A percentile compares a stretch with the other conserved stretches of the same genome.
These are phyloP conservation scores for Lycia hirtaria DNA, from an alignment of 2,888 invertebrate species.

Conservation along the genomic window DNA sequence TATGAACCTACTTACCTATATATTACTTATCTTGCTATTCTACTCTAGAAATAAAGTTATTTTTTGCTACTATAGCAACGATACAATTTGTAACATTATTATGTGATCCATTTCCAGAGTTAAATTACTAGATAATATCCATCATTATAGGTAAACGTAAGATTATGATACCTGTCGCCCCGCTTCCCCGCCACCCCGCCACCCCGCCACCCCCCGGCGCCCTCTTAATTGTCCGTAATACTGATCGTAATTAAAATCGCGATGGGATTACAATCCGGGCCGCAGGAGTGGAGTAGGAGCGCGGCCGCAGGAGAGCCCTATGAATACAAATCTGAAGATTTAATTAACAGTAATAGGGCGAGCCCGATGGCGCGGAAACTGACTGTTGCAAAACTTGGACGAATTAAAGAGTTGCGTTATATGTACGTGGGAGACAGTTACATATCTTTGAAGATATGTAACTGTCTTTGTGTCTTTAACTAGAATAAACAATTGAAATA, in stretches of 20 bases:
- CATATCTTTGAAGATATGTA: no score
- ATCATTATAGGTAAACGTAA: not conserved
- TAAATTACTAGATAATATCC: no score
- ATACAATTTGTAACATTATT: no score
- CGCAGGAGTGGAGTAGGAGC: no score
- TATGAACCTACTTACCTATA: no score
- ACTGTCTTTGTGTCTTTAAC: no score
- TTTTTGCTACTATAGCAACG: no score
- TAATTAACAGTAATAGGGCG: conserved; percentile 77
- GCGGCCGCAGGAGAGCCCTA: conserved; percentile 38
- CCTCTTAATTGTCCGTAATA: conserved; percentile 27
- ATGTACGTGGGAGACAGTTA: conserved; percentile 14
- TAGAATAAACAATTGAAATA: no score
- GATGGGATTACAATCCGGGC: conserved; percentile 39
- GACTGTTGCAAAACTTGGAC: conserved; percentile 54
- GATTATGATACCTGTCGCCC: conserved; percentile 3
- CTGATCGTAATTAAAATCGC: conserved; percentile 36
- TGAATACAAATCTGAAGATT: conserved; percentile 63
- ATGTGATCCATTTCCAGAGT: no score
- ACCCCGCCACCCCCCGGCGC: conserved; percentile 3
- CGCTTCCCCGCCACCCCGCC: conserved; percentile 1
- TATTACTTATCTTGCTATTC: no score
- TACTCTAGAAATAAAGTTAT: no score
- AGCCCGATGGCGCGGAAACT: conserved; percentile 67
- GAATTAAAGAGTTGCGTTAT: conserved; percentile 55